Evolutionary conservation across 1,140 invertebrate genomes (phyloP), one percentile per base, ranked within the genome.

Genomic region (Amphibalanus amphitrite): DNA sequence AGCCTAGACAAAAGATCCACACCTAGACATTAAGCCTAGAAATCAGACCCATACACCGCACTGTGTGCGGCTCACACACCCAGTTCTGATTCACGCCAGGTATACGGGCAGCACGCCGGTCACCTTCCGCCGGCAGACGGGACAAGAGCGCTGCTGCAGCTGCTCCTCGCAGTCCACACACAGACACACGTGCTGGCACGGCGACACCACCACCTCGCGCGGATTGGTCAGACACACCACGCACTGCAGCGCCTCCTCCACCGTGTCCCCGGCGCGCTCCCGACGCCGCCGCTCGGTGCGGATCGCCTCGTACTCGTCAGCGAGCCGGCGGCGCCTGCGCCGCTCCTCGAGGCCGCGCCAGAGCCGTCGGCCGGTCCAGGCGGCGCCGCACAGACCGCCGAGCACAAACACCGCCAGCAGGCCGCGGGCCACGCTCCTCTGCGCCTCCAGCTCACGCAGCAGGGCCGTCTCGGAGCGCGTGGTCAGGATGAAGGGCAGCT

Each of bases 191-290:
- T 67, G 65, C 65, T 67, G 65, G 28, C 65, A 67, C 10, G 65
- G 65, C 65, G 65, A 3, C 26, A 67, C 26, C 65, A 67, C 65
- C 65, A 67, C 65, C 65, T 67, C 65, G 65, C 65, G 65, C 65
- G 65, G 65, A 17, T 67, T 67, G 65, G 3, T 67, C n/a, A 67
- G 65, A 17, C 65, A 67, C 17, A 67, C 65, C n/a, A 67, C 65
- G 65, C 65, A 67, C 65, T 67, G 65, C 6, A 67, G 1, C 10
- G 65, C 65, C 65, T 26, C 26, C 3, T 10, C 10, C n/a, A 67
- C 65, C 23, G 65, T 26, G 65, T 10, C 65, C n/a, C 26, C 65
- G 28, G n/a, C 65, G 17, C 65, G 65, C 28, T 67, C 65, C 20
- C 65, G 65, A 0, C 65, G 65, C n/a, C 65, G 15, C 26, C 65